These are phyloP conservation scores for Pseudomugil gertrudae DNA, from an alignment of 2,797 vertebrate species.

Conservation along the genomic window DNA sequence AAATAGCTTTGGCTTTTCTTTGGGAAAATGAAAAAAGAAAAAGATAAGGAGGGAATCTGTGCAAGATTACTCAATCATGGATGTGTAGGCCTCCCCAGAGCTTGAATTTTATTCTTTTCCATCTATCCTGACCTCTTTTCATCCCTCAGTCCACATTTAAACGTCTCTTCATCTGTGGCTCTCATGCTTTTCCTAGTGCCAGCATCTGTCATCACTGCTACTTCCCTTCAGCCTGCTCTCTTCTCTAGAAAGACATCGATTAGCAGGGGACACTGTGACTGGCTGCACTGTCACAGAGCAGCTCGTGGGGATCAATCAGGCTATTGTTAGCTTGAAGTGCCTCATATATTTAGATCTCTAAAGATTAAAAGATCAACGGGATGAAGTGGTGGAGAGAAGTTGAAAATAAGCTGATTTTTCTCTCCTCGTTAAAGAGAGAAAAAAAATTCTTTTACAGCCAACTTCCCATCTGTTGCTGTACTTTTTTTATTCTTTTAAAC, in stretches of 20 bases:
- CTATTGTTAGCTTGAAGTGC: constrained; percentile 28
- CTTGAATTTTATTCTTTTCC: constrained; percentile 46
- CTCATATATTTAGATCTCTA: constrained; percentile 31
- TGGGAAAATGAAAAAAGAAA: constrained; percentile 55
- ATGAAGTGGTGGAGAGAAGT: neutral
- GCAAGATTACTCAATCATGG: constrained; percentile 58
- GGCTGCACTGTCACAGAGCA: constrained; percentile 26
- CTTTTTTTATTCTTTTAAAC: constrained; percentile 1
- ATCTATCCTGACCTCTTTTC: constrained; percentile 43
- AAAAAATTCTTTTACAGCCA: constrained; percentile 14
- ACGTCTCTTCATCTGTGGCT: constrained; percentile 38
- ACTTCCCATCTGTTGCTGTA: neutral
- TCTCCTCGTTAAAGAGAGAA: neutral
- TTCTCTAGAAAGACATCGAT: constrained; percentile 44
- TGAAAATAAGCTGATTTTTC: neutral
- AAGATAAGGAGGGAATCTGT: constrained; percentile 59
- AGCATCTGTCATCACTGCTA: constrained; percentile 34
- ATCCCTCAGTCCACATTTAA: constrained; percentile 55
- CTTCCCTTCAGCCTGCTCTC: constrained; percentile 37
- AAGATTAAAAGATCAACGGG: constrained; percentile 27
- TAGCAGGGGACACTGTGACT: constrained; percentile 27
- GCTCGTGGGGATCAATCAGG: constrained; percentile 35
- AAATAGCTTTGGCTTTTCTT: constrained; percentile 8
- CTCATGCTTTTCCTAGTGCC: constrained; percentile 11
- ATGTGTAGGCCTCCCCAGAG: constrained; percentile 46